Evolutionary conservation across 2,113 vertebrate species (phyloP).

Genomic region (Bufo gargarizans): DNA sequence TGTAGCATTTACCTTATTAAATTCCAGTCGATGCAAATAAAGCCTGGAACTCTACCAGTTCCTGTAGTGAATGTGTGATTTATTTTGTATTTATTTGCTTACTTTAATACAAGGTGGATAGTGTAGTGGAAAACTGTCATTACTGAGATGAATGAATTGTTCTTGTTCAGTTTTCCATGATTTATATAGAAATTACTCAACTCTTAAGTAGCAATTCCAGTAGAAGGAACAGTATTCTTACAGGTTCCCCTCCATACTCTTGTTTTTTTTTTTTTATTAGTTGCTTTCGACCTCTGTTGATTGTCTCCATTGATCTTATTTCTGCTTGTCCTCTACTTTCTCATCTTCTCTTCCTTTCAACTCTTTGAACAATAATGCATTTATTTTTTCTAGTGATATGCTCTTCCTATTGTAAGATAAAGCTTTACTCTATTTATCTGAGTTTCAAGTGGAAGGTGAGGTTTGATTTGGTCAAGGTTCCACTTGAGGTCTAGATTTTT

Average conservation of each 20-base stretch:
- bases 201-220: background rate
- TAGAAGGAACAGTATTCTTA: background rate
- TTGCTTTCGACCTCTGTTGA: constrained; percentile 5
- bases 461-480: background rate
- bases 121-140: background rate
- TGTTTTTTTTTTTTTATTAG: background rate
- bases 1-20: background rate
- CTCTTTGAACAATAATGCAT: background rate
- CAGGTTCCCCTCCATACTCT: background rate
- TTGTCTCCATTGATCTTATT: background rate
- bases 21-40: background rate
- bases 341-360: background rate
- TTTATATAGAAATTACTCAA: constrained; percentile 1
- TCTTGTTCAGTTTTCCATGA: background rate
- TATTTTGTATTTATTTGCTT: background rate
- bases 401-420: background rate
- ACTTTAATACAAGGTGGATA: constrained; percentile 9
- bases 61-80: background rate
- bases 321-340: background rate
- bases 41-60: background rate
- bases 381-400: background rate
- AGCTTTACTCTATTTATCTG: background rate
- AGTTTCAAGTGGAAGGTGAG: background rate
- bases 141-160: background rate
- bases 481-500: background rate